Evolutionary conservation across 2,113 vertebrate genomes (phyloP).

Genomic region (Picathartes gymnocephalus): DNA sequence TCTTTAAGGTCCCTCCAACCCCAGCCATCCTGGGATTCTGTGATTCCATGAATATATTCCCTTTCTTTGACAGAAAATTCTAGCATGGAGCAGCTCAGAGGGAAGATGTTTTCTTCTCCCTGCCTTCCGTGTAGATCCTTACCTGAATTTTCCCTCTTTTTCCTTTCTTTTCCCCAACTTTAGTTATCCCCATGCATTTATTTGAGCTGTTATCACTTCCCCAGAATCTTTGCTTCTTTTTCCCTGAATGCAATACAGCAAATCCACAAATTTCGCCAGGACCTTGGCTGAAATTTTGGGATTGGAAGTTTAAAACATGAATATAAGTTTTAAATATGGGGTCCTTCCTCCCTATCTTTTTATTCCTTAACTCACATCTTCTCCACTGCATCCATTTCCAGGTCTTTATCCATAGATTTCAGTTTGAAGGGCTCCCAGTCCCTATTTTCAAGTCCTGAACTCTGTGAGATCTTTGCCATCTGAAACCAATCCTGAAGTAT

Average conservation of each 20-base stretch:
- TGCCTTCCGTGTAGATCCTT: background rate
- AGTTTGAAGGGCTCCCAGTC: background rate
- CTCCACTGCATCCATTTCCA: background rate
- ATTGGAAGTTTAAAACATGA: background rate
- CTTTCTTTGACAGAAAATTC: background rate
- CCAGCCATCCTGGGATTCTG: background rate
- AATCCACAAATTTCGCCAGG: background rate
- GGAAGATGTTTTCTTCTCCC: background rate
- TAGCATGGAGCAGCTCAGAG: background rate
- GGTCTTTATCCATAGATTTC: background rate
- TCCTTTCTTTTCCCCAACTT: background rate
- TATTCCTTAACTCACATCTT: background rate
- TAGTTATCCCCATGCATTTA: background rate
- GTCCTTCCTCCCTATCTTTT: fast-evolving
- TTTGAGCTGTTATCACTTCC: background rate
- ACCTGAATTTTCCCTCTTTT: background rate
- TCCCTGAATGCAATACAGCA: too few species aligned
- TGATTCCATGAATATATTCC: background rate
- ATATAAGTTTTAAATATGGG: fast-evolving
- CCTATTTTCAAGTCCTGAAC: fast-evolving
- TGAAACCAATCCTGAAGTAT: background rate
- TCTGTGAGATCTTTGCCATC: background rate
- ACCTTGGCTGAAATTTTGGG: background rate
- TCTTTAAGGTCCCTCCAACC: too few species aligned
- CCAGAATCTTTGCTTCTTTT: background rate